phyloP scores from a whole-genome alignment of 2,888 invertebrate species.

The Cybosia mesomella region DNA sequence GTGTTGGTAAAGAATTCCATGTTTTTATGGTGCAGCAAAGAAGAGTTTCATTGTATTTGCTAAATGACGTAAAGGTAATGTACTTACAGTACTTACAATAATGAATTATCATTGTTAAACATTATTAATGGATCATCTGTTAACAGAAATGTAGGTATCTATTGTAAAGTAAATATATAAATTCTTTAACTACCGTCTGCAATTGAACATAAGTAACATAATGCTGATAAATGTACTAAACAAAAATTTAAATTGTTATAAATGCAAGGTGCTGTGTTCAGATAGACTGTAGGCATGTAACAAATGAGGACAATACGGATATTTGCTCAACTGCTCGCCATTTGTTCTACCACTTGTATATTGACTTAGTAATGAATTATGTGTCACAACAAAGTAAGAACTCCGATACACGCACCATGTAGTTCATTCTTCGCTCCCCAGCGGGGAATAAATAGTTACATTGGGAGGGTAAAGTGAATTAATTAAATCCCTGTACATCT shows the following conservation, averaged over 20 bases:
- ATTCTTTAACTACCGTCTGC: not conserved
- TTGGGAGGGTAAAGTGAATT: slow-evolving; percentile 15
- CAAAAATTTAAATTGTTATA: not conserved
- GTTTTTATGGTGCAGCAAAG: no score
- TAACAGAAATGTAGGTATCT: not conserved
- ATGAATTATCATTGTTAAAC: not conserved
- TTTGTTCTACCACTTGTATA: slow-evolving; percentile 61
- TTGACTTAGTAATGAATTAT: slow-evolving; percentile 65
- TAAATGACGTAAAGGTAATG: not conserved
- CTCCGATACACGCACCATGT: slow-evolving; percentile 31
- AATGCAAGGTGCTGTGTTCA: slow-evolving; percentile 33
- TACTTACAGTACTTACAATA: not conserved
- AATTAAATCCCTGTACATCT: slow-evolving; percentile 25
- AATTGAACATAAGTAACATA: not conserved
- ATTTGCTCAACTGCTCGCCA: slow-evolving; percentile 68
- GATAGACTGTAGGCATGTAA: slow-evolving; percentile 34
- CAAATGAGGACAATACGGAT: slow-evolving; percentile 72
- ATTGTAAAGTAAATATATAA: not conserved
- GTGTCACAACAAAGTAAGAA: slow-evolving; percentile 43
- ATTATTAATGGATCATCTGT: not conserved
- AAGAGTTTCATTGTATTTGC: no score
- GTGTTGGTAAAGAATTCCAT: no score
- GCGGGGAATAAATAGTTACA: slow-evolving; percentile 1
- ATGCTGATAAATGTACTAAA: not conserved
- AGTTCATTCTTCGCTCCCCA: slow-evolving; percentile 16